phyloP scores from a whole-genome alignment of 2,888 invertebrate species.

The Luffia ferchaultella region DNA sequence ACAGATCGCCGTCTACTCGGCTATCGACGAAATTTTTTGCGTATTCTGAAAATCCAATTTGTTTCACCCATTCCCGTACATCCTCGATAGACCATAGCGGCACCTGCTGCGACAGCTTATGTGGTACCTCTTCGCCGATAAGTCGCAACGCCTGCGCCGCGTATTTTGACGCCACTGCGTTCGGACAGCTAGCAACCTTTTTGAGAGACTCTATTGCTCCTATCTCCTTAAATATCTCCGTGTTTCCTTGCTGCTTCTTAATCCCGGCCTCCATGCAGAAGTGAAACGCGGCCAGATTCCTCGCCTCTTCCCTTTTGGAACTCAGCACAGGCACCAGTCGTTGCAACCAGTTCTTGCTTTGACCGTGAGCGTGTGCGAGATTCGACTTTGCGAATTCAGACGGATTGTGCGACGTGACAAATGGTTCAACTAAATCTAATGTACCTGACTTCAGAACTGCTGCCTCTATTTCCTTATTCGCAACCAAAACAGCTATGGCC shows the following conservation, averaged over 20 bases:
- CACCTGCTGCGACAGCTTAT: slow-evolving; percentile 97
- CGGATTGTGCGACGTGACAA: slow-evolving; percentile 93
- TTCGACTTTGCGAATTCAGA: slow-evolving; percentile 94
- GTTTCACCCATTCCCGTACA: slow-evolving; percentile 97
- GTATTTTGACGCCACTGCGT: slow-evolving; percentile 96
- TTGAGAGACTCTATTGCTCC: slow-evolving; percentile 95
- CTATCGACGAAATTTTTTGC: slow-evolving; percentile 86
- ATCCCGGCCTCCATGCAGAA: slow-evolving; percentile 99
- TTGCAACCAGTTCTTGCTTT: slow-evolving; percentile 94
- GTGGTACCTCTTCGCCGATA: slow-evolving; percentile 97
- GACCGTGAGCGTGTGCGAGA: slow-evolving; percentile 93
- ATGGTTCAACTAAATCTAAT: slow-evolving; percentile 94
- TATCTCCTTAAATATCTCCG: slow-evolving; percentile 91
- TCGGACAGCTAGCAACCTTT: slow-evolving; percentile 96
- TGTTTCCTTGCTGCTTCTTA: slow-evolving; percentile 91
- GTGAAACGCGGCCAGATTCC: slow-evolving; percentile 97
- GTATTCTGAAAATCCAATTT: slow-evolving; percentile 92
- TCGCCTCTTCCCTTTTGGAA: slow-evolving; percentile 94
- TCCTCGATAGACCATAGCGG: slow-evolving; percentile 98
- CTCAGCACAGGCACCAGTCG: slow-evolving; percentile 92
- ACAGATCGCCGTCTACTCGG: slow-evolving; percentile 95
- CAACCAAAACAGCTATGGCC: slow-evolving; percentile 95
- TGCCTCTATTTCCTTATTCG: slow-evolving; percentile 97
- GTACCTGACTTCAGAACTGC: slow-evolving; percentile 97
- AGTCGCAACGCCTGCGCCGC: slow-evolving; percentile 91